Evolutionary conservation across 2,888 invertebrate genomes (phyloP).

Genomic region (Acanthacorydalis orientalis): DNA sequence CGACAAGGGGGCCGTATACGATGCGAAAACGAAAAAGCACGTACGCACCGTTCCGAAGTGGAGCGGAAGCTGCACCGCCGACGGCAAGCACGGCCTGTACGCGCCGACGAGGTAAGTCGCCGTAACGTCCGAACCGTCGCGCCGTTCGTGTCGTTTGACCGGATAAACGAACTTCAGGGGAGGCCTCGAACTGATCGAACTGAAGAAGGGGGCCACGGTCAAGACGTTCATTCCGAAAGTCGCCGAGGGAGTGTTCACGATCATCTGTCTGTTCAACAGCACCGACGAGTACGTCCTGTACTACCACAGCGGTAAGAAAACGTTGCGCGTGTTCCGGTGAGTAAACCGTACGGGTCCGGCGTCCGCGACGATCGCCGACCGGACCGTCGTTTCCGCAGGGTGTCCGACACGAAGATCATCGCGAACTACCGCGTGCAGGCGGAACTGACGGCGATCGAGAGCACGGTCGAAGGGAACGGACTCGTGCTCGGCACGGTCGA

Average conservation of each 20-base stretch:
- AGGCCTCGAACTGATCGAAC: conserved; percentile 80
- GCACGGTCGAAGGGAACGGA: conserved; percentile 66
- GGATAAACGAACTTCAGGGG: conserved; percentile 42
- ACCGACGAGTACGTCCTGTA: conserved; percentile 92
- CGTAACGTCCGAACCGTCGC: too few species aligned
- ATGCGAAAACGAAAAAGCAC: conserved; percentile 75
- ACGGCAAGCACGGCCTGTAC: conserved; percentile 80
- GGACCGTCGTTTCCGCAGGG: conserved; percentile 30
- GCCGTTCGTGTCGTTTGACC: too few species aligned
- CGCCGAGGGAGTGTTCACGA: conserved; percentile 94
- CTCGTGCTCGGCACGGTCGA: conserved; percentile 83
- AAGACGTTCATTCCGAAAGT: conserved; percentile 85
- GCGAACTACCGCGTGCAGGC: conserved; percentile 87
- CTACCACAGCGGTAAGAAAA: conserved; percentile 91
- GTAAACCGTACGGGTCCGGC: conserved; percentile 5
- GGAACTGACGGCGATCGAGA: conserved; percentile 73
- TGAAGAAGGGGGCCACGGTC: conserved; percentile 76
- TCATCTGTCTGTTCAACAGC: conserved; percentile 85
- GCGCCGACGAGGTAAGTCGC: conserved; percentile 56
- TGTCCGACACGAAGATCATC: conserved; percentile 75
- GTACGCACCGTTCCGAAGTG: conserved; percentile 79
- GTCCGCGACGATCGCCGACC: neutral
- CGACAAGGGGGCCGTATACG: conserved; percentile 80
- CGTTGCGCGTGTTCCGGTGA: conserved; percentile 77
- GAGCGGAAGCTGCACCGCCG: conserved; percentile 77